phyloP scores from a whole-genome alignment of 2,888 invertebrate genomes.

The Amblyjoppa proteus region DNA sequence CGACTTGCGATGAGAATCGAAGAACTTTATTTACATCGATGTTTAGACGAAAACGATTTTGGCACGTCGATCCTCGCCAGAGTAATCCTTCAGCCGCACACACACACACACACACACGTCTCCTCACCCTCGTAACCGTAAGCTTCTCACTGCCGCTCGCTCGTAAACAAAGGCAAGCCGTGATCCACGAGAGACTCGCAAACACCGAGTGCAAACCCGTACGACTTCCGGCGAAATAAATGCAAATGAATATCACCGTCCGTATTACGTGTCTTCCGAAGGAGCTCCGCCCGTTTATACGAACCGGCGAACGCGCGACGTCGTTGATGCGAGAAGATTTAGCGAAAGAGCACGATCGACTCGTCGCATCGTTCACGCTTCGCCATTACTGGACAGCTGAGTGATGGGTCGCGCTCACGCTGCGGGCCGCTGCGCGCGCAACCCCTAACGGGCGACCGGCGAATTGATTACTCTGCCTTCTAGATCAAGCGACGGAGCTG shows the following conservation, averaged over 20 bases:
- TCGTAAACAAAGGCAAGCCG: neutral
- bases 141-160: neutral
- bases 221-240: neutral
- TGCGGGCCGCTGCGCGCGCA: neutral
- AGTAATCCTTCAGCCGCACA: neutral
- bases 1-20: neutral
- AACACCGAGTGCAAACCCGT: neutral
- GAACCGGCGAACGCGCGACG: neutral
- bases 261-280: neutral
- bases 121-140: neutral
- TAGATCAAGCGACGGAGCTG: neutral
- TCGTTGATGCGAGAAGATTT: neutral
- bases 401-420: neutral
- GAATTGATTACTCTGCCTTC: neutral
- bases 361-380: neutral
- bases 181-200: neutral
- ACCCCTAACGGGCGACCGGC: neutral
- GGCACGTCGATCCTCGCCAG: neutral
- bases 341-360: neutral
- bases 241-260: neutral
- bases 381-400: constrained; percentile 13
- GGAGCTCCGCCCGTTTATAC: neutral
- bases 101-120: too few species aligned
- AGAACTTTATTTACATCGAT: neutral
- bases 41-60: neutral